A percentile compares a stretch with the other conserved stretches of the same genome.
These are phyloP conservation scores for Entelurus aequoreus DNA, from an alignment of 2,113 vertebrate genomes.

Conservation along the genomic window DNA sequence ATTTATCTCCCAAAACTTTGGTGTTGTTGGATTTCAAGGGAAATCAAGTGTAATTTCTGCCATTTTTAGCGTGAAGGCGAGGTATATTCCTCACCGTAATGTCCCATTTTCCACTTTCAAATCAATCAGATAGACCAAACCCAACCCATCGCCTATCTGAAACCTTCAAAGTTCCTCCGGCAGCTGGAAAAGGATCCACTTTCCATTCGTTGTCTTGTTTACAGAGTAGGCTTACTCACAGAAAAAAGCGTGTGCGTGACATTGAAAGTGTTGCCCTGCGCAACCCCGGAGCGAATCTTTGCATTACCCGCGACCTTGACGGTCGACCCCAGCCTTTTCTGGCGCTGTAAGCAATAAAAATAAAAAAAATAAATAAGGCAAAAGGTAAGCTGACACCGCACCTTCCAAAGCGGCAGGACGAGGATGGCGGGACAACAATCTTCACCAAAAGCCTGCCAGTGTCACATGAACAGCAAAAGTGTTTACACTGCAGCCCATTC, in stretches of 20 bases:
- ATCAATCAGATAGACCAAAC: neutral
- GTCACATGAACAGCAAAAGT: slow-evolving; percentile 55
- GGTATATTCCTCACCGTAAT: too few species aligned
- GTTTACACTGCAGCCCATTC: slow-evolving; percentile 62
- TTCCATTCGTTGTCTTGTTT: slow-evolving; percentile 28
- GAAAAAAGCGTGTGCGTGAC: slow-evolving; percentile 37
- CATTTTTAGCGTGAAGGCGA: too few species aligned
- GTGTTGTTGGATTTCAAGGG: too few species aligned
- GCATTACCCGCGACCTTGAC: slow-evolving; percentile 45
- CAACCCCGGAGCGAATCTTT: slow-evolving; percentile 31
- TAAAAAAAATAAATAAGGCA: slow-evolving; percentile 11
- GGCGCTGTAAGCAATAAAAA: slow-evolving; percentile 58
- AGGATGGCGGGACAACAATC: slow-evolving; percentile 17
- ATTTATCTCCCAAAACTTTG: too few species aligned
- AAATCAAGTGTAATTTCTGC: too few species aligned
- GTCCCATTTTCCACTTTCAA: neutral
- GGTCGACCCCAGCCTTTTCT: slow-evolving; percentile 55
- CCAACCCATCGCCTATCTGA: neutral
- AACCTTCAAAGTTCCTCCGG: neutral
- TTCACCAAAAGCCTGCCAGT: slow-evolving; percentile 42
- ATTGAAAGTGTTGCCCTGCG: slow-evolving; percentile 46
- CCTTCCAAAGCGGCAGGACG: slow-evolving; percentile 43
- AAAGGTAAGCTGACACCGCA: slow-evolving; percentile 62
- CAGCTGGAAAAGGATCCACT: neutral
- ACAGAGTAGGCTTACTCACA: slow-evolving; percentile 35